These are phyloP conservation scores for Scaptomyza graminum DNA, from an alignment of 1,140 invertebrate genomes.

Conservation along the genomic window DNA sequence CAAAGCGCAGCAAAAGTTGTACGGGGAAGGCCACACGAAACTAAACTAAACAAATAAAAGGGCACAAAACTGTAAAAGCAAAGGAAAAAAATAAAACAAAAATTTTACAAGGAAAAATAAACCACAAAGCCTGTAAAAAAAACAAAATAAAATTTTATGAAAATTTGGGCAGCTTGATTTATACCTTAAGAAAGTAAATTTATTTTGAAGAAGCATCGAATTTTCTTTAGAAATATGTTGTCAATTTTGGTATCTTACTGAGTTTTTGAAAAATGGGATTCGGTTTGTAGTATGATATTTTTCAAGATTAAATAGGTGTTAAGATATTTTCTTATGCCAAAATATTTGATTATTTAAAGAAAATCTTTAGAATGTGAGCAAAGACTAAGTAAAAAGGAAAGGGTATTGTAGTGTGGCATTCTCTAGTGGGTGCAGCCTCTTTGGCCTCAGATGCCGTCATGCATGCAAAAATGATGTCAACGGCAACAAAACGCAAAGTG, in stretches of 20 bases:
- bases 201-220: no score
- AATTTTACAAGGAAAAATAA: not conserved
- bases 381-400: not conserved
- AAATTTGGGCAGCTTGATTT: no score
- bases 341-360: no score
- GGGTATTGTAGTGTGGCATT: not conserved
- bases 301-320: no score
- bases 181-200: no score
- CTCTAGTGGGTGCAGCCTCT: not conserved
- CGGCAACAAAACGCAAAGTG: conserved; percentile 27
- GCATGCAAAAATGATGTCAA: conserved; percentile 67
- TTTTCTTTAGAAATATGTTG: no score
- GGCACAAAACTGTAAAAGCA: conserved; percentile 27
- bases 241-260: no score
- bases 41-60: conserved; percentile 71
- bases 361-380: no score
- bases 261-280: no score
- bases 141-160: not conserved
- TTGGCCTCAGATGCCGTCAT: conserved; percentile 48
- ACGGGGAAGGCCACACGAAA: conserved; percentile 36
- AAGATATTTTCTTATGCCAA: no score
- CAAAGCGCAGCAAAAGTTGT: conserved; percentile 38
- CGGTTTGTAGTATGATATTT: no score
- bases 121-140: conserved; percentile 2
- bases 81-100: not conserved